Conservation (phyloP, 2,113 vertebrate species). For the Balaeniceps rex region DNA sequence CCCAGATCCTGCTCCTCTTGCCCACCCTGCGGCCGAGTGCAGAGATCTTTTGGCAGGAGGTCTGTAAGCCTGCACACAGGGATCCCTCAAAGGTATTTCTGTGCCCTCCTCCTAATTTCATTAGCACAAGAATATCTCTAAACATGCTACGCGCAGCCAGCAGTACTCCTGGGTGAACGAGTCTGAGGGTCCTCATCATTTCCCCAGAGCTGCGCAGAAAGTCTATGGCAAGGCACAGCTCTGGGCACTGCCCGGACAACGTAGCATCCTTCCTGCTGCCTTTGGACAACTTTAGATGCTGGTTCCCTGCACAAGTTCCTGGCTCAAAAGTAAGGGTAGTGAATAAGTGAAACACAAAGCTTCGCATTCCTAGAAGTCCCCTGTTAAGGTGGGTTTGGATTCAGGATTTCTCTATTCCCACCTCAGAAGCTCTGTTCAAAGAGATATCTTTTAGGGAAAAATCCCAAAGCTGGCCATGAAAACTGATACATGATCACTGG, state of each 20-base stretch:
- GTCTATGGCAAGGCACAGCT: not conserved
- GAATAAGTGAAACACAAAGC: not conserved
- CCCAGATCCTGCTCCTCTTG: not conserved
- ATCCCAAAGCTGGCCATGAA: not conserved
- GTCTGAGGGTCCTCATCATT: not conserved
- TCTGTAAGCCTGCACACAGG: not conserved
- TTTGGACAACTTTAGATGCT: not conserved
- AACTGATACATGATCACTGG: not conserved
- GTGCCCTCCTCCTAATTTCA: not conserved
- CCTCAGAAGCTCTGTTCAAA: not conserved
- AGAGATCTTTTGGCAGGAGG: not conserved
- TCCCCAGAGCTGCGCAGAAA: not conserved
- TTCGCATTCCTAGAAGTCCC: not conserved
- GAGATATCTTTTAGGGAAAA: not conserved
- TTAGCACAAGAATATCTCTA: not conserved
- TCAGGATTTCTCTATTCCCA: not conserved
- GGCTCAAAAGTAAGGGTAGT: not conserved
- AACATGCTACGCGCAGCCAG: not conserved
- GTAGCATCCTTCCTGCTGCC: not conserved
- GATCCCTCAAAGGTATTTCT: not conserved
- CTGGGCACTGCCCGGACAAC: not conserved
- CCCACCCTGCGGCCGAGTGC: not conserved
- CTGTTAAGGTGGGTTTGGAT: not conserved
- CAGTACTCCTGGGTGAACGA: not conserved
- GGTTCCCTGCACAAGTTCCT: not conserved